Evolutionary conservation across 1,140 invertebrate species (phyloP).

Genomic region (Pogonomyrmex californicus): DNA sequence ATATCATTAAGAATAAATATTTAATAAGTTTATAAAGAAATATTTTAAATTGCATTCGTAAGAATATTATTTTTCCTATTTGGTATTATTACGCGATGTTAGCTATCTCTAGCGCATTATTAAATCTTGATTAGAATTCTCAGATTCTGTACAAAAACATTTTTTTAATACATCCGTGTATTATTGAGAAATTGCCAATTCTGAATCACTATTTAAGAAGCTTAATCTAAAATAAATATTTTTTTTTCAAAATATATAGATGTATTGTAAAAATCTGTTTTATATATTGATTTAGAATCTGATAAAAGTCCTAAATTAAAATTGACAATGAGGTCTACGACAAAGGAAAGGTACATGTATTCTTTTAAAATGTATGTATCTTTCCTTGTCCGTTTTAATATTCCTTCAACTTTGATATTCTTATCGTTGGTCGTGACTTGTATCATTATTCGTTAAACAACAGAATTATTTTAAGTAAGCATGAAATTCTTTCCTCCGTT

Average conservation of each 20-base stretch:
- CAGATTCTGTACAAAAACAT: neutral
- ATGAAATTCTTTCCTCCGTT: slow-evolving; percentile 2
- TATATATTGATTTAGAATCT: neutral
- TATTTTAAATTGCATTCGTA: neutral
- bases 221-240: neutral
- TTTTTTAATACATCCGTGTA: neutral
- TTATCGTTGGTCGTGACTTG: slow-evolving; percentile 16
- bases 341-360: neutral
- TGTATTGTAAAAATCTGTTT: neutral
- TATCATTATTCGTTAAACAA: slow-evolving; percentile 6
- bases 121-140: neutral
- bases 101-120: neutral
- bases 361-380: neutral
- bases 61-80: neutral
- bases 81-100: neutral
- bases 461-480: neutral
- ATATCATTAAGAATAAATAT: neutral
- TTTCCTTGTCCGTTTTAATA: neutral
- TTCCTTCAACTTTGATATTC: neutral
- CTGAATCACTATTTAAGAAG: neutral
- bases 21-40: neutral
- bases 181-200: neutral
- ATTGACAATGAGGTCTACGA: neutral
- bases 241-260: neutral
- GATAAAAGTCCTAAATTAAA: neutral